These are phyloP conservation scores for Leptosomus discolor DNA, from an alignment of 2,113 vertebrate genomes.

Conservation along the genomic window DNA sequence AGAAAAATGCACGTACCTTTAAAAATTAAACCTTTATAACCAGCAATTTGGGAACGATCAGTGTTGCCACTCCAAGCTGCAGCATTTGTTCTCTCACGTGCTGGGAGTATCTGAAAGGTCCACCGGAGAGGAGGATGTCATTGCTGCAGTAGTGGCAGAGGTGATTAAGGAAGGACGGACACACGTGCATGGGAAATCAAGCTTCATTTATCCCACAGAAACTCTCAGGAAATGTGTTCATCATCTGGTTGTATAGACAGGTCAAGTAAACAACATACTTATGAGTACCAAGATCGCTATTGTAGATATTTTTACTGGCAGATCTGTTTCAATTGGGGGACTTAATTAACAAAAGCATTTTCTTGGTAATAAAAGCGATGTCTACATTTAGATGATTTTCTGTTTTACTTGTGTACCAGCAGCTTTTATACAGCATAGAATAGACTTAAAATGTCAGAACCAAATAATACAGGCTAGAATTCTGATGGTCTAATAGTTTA, in stretches of 20 bases:
- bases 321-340: not conserved
- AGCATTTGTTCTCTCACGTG: not conserved
- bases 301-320: not conserved
- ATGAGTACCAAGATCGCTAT: not conserved
- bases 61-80: not conserved
- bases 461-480: not conserved
- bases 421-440: not conserved
- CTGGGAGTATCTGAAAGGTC: not conserved
- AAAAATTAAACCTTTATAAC: not conserved
- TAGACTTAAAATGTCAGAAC: not conserved
- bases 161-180: not conserved
- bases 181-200: not conserved
- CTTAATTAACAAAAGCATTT: not conserved
- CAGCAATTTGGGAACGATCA: not conserved
- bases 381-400: not conserved
- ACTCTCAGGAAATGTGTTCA: not conserved
- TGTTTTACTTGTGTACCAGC: not conserved
- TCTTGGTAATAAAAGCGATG: not conserved
- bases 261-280: not conserved
- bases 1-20: not conserved
- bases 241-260: not conserved
- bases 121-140: fast-evolving
- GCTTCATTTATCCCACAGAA: not conserved
- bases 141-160: not conserved
- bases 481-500: not conserved